These are phyloP conservation scores for Pimephales promelas DNA, from an alignment of 2,113 vertebrate species.

Conservation along the genomic window DNA sequence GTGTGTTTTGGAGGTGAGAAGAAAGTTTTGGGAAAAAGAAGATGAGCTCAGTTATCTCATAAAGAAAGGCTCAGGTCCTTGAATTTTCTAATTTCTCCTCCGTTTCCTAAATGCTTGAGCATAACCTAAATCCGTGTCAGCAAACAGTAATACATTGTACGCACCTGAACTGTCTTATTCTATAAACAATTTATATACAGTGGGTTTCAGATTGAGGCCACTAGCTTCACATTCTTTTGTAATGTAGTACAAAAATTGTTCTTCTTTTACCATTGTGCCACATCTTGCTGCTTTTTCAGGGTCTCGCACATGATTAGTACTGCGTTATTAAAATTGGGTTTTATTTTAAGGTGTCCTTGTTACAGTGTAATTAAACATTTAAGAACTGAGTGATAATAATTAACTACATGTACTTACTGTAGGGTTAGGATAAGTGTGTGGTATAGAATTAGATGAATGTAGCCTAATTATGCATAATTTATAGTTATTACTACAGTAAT, in stretches of 20 bases:
- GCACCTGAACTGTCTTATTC: not conserved
- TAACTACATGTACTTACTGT: too few species aligned
- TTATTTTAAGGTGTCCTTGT: too few species aligned
- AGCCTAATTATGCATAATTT: too few species aligned
- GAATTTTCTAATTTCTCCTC: not conserved
- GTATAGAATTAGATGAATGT: too few species aligned
- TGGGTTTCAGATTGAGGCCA: not conserved
- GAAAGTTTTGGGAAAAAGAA: conserved; percentile 27
- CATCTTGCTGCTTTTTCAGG: not conserved
- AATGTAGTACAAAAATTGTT: too few species aligned
- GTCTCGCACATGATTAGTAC: not conserved
- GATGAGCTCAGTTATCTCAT: conserved; percentile 18
- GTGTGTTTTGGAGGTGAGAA: conserved; percentile 37
- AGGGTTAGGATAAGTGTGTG: too few species aligned
- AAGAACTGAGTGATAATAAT: too few species aligned
- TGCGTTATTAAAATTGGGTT: too few species aligned
- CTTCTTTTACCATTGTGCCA: not conserved
- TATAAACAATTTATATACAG: not conserved
- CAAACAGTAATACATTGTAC: not conserved
- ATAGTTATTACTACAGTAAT: too few species aligned
- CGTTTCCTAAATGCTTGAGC: not conserved
- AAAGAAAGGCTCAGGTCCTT: not conserved
- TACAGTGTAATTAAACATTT: too few species aligned
- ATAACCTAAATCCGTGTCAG: not conserved
- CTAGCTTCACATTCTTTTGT: not conserved